These are phyloP conservation scores for Cottus gobio DNA, from an alignment of 2,113 vertebrate genomes.

Conservation along the genomic window DNA sequence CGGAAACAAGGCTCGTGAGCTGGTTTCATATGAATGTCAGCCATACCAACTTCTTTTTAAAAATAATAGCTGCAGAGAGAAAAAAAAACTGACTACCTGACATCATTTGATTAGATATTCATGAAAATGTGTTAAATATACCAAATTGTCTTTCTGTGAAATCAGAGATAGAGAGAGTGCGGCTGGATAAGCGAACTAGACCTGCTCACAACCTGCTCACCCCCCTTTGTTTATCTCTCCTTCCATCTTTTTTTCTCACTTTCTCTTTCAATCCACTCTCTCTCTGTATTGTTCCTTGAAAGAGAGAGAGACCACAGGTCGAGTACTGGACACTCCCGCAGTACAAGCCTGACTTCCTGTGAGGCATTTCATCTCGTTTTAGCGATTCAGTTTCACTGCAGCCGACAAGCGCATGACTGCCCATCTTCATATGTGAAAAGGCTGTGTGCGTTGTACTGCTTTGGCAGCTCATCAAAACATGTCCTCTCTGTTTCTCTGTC, in stretches of 20 bases:
- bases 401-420: neutral
- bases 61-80: too few species aligned
- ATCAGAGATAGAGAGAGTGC: neutral
- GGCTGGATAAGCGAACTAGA: neutral
- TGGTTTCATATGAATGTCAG: too few species aligned
- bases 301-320: neutral
- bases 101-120: neutral
- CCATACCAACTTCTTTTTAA: too few species aligned
- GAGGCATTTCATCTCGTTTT: slow-evolving; percentile 28
- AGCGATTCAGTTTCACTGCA: slow-evolving; percentile 37
- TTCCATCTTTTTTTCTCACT: slow-evolving; percentile 33
- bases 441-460: neutral
- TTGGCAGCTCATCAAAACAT: slow-evolving; percentile 14
- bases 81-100: too few species aligned
- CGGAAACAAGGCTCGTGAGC: too few species aligned
- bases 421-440: neutral
- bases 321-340: slow-evolving; percentile 17
- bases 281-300: neutral
- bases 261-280: slow-evolving; percentile 21
- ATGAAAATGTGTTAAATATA: neutral
- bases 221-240: slow-evolving; percentile 16
- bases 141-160: neutral
- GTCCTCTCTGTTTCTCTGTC: slow-evolving; percentile 12
- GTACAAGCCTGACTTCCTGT: slow-evolving; percentile 38
- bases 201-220: neutral